phyloP scores from a whole-genome alignment of 2,888 invertebrate species.

The Cheilosia soror region DNA sequence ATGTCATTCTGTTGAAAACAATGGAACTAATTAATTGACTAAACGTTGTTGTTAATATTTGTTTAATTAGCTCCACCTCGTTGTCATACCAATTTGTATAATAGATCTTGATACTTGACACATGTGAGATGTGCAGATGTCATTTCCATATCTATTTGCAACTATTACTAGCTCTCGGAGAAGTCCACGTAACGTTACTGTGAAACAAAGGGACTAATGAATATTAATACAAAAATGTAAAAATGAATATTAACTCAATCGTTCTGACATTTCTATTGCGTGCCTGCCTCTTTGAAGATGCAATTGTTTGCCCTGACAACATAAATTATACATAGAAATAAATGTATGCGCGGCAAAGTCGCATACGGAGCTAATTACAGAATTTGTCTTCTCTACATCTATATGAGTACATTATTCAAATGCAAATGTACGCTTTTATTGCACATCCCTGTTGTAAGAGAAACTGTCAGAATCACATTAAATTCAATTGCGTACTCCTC shows the following conservation, averaged over 20 bases:
- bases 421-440: not conserved
- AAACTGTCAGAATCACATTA: not conserved
- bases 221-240: constrained; percentile 19
- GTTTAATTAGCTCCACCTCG: not conserved
- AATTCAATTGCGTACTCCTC: not conserved
- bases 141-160: not conserved
- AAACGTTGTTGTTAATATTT: not conserved
- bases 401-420: not conserved
- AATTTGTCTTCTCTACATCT: not conserved
- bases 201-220: constrained; percentile 2
- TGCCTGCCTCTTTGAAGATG: not conserved
- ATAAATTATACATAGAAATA: not conserved
- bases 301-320: constrained; percentile 10
- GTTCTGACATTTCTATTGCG: constrained; percentile 5
- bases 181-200: not conserved
- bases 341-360: not conserved
- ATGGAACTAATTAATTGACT: not conserved
- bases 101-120: not conserved
- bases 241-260: constrained; percentile 8
- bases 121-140: not conserved
- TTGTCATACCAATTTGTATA: not conserved
- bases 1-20: not conserved
- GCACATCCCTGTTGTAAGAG: not conserved
- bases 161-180: not conserved
- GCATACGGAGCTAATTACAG: not conserved